Conservation (phyloP, 92 coral and sea anemone species). For the Ricordea florida region DNA sequence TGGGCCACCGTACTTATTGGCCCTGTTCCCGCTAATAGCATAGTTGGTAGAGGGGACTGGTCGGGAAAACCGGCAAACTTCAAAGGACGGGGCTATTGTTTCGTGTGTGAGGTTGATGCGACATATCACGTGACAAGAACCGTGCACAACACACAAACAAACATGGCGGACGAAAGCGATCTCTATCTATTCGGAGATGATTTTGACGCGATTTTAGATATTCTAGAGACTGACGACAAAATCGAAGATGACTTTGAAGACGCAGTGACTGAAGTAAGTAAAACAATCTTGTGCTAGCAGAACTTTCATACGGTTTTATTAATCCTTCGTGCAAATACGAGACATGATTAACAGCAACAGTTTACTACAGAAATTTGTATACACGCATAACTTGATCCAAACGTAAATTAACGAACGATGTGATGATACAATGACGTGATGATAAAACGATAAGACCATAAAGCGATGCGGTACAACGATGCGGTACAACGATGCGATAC, state of each 20-base stretch:
- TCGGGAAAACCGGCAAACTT: constrained; percentile 59
- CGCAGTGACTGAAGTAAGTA: constrained; percentile 26
- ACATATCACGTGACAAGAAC: constrained; percentile 34
- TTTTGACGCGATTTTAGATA: constrained; percentile 35
- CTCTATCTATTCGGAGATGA: constrained; percentile 49
- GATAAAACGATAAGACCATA: too few species aligned
- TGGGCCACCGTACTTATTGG: too few species aligned
- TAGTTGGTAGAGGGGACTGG: constrained; percentile 15
- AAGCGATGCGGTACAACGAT: too few species aligned
- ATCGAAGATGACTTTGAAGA: constrained; percentile 19
- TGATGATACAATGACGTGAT: too few species aligned
- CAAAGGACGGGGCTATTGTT: constrained; percentile 43
- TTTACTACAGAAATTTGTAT: too few species aligned
- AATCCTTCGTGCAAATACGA: too few species aligned
- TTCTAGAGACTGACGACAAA: constrained; percentile 13
- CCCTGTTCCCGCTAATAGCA: too few species aligned
- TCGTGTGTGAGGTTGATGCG: constrained; percentile 10
- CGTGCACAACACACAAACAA: constrained; percentile 38
- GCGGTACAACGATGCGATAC: too few species aligned
- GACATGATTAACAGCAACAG: too few species aligned
- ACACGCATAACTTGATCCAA: too few species aligned
- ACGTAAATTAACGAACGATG: too few species aligned
- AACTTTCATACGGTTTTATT: too few species aligned
- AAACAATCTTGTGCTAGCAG: not conserved
- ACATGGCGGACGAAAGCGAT: constrained; percentile 41